Evolutionary conservation across 2,888 invertebrate species (phyloP), one percentile per base, ranked within the genome.

Genomic region (Argyresthia goedartella): DNA sequence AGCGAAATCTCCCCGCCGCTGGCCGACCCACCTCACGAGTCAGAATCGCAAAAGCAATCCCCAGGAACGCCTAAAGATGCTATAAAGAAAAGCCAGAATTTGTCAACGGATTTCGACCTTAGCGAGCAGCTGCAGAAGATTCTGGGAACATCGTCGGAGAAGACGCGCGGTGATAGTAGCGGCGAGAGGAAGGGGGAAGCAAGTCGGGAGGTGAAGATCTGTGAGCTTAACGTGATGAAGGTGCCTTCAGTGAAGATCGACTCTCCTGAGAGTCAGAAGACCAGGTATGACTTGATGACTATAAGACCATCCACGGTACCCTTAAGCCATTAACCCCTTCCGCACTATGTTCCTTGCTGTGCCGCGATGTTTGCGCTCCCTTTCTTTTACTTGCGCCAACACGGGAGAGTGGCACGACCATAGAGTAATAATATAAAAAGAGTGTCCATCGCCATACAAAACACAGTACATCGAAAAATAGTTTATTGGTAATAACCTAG

Each of bases 41-140:
- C 64, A 0, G 84, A 84, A 1, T 76, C 81, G 0, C 81, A 78
- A 52, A 85, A 85, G 55, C 82, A 81, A 13, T 82, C 84, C 0
- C 84, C 86, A 0, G 84, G 79, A 42, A 81, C 79, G 0, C 82
- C 81, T 0, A 85, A 85, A 55, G 85, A 85, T 54, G 25, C 25
- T 9, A 69, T 87, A 0, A 87, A 87, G 59, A 86, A 81, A 56
- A 87, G 86, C 60, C 87, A 87, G 60, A 87, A 87, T 56, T 59
- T 87, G 42, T 86, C 87, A 0, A 86, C 87, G 0, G 87, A 87
- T 57, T 87, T 87, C 55, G 87, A 87, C 62, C 61, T 87, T 0
- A 86, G 86, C 53, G 87, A 87, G 53, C 87, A 87, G 54, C 58
- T 87, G 60, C 87, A 87, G 64, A 87, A 87, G 57, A 87, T 87